Evolutionary conservation across 2,113 vertebrate species (phyloP).

Genomic region (Thomomys bottae): DNA sequence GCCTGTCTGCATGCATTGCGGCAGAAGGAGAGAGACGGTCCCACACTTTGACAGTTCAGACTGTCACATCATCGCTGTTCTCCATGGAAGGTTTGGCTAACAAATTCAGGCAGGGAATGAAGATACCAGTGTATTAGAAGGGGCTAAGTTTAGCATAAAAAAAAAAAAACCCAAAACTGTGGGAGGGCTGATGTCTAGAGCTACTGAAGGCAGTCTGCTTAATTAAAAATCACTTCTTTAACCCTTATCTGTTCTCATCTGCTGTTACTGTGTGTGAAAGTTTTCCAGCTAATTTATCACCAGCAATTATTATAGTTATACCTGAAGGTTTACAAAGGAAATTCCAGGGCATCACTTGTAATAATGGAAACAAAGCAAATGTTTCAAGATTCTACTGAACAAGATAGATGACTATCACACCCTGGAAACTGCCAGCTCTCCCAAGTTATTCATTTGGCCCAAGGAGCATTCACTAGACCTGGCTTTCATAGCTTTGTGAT

Average conservation of each 20-base stretch:
- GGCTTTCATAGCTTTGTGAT: not conserved
- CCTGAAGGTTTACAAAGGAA: not conserved
- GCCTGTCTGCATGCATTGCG: not conserved
- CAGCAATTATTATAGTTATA: not conserved
- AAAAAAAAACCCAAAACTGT: constrained; percentile 40
- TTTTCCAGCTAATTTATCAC: not conserved
- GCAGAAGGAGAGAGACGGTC: not conserved
- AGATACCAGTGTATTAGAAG: constrained; percentile 48
- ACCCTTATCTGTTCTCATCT: not conserved
- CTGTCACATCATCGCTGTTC: constrained; percentile 55
- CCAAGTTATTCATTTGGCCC: not conserved
- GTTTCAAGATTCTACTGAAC: not conserved
- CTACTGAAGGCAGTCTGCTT: constrained; percentile 56
- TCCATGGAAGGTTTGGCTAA: constrained; percentile 53
- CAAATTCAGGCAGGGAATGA: constrained; percentile 62
- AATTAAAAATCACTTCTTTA: constrained; percentile 69
- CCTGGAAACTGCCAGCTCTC: not conserved
- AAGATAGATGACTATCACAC: not conserved
- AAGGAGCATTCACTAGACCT: not conserved
- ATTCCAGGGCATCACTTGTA: not conserved
- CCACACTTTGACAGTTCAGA: not conserved
- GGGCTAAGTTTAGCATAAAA: constrained; percentile 71
- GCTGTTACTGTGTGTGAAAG: not conserved
- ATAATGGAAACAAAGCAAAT: constrained; percentile 17
- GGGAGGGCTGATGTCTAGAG: constrained; percentile 57